phyloP scores from a whole-genome alignment of 2,797 vertebrate species.

The Sarcophilus harrisii region DNA sequence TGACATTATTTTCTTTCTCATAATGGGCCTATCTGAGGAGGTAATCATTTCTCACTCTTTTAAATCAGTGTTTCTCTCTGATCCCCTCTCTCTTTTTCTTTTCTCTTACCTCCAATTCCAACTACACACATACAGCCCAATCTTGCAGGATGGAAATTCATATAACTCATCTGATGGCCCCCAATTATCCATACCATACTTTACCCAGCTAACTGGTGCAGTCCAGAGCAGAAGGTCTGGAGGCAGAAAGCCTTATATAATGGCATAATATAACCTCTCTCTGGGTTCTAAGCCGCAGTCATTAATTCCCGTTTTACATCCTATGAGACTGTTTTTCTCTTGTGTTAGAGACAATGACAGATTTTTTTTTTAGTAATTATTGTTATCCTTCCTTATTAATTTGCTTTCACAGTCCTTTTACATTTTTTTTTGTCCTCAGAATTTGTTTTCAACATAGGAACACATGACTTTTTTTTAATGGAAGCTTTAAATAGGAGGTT shows the following conservation, averaged over 20 bases:
- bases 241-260: not conserved
- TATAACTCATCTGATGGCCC: not conserved
- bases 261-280: not conserved
- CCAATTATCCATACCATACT: not conserved
- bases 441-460: slow-evolving; percentile 23
- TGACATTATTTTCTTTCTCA: not conserved
- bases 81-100: not conserved
- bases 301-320: not conserved
- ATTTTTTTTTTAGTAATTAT: not conserved
- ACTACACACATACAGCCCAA: not conserved
- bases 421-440: not conserved
- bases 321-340: not conserved
- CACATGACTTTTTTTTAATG: not conserved
- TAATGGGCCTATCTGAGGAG: not conserved
- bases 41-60: not conserved
- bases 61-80: not conserved
- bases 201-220: not conserved
- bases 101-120: not conserved
- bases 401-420: not conserved
- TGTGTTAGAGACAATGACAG: not conserved
- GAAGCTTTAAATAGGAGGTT: not conserved
- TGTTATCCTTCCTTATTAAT: not conserved
- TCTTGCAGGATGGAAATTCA: not conserved
- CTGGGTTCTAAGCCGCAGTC: not conserved
- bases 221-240: not conserved